Percentiles rank a stretch among this genome's conserved stretches.
These are phyloP conservation scores for Climacteris rufus DNA, from an alignment of 2,113 vertebrate genomes.

Conservation along the genomic window DNA sequence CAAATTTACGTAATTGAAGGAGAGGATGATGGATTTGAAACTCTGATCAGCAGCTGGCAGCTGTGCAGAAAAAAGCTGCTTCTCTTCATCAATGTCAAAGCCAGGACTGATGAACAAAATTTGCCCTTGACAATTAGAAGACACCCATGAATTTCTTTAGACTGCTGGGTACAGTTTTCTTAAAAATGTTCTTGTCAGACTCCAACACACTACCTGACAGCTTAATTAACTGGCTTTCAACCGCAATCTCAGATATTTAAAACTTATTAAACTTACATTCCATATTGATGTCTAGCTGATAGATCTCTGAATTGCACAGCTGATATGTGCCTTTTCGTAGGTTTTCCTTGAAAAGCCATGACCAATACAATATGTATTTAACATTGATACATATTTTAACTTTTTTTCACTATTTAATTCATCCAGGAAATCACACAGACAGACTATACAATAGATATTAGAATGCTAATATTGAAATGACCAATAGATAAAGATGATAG, in stretches of 20 bases:
- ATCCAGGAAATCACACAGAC: slow-evolving; percentile 56
- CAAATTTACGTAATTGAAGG: slow-evolving; percentile 88
- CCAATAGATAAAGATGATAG: slow-evolving; percentile 64
- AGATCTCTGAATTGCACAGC: slow-evolving; percentile 70
- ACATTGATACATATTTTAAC: slow-evolving; percentile 53
- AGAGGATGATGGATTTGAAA: slow-evolving; percentile 86
- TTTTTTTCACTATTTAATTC: slow-evolving; percentile 60
- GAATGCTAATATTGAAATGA: slow-evolving; percentile 55
- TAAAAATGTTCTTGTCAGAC: slow-evolving; percentile 86
- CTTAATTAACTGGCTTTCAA: slow-evolving; percentile 87
- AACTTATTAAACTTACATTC: slow-evolving; percentile 85
- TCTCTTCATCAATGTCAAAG: slow-evolving; percentile 87
- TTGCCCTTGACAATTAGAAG: slow-evolving; percentile 87
- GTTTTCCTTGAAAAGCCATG: slow-evolving; percentile 57
- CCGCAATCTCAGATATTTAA: slow-evolving; percentile 84
- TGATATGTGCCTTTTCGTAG: slow-evolving; percentile 63
- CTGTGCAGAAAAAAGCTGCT: slow-evolving; percentile 82
- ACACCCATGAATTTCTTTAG: slow-evolving; percentile 85
- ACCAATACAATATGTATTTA: slow-evolving; percentile 67
- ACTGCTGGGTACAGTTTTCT: slow-evolving; percentile 81
- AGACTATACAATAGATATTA: slow-evolving; percentile 64
- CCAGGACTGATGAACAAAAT: slow-evolving; percentile 83
- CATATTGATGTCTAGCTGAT: slow-evolving; percentile 76
- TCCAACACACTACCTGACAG: slow-evolving; percentile 84
- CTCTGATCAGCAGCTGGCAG: slow-evolving; percentile 86